Conservation (phyloP, 2,113 vertebrate species). For the Mugil cephalus region DNA sequence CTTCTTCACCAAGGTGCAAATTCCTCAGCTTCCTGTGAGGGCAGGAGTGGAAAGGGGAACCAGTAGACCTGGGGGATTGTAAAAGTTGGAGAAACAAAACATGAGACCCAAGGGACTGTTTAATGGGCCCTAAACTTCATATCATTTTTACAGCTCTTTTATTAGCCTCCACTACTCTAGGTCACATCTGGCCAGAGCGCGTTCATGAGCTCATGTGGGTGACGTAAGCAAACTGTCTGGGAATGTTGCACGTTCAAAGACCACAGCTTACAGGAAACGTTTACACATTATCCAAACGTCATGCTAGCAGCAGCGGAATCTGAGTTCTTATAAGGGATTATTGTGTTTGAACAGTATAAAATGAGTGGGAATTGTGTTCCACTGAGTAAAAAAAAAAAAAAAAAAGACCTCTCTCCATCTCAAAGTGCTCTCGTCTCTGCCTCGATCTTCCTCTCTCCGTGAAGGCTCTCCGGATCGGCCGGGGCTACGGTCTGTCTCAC, state of each 20-base stretch:
- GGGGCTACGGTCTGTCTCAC: conserved; percentile 90
- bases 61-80: conserved; percentile 49
- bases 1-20: conserved; percentile 72
- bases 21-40: conserved; percentile 66
- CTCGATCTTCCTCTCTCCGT: conserved; percentile 95
- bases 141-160: conserved; percentile 40
- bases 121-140: background rate
- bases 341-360: background rate
- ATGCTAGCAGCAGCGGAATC: background rate
- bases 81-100: background rate
- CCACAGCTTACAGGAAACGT: background rate
- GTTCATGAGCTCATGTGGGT: conserved; percentile 38
- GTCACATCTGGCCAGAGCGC: conserved; percentile 20
- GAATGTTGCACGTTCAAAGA: background rate
- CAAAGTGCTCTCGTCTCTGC: conserved; percentile 93
- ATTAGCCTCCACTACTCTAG: conserved; percentile 26
- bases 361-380: conserved; percentile 9
- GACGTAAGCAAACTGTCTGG: conserved; percentile 2
- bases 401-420: conserved; percentile 67
- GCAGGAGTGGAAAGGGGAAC: conserved; percentile 28
- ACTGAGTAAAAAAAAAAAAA: too few species aligned
- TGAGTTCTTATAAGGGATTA: background rate
- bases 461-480: conserved; percentile 85
- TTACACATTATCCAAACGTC: background rate
- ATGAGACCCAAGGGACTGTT: conserved; percentile 1